These are phyloP conservation scores for Drosophila fungiperda DNA, from an alignment of 2,888 invertebrate genomes.

Conservation along the genomic window DNA sequence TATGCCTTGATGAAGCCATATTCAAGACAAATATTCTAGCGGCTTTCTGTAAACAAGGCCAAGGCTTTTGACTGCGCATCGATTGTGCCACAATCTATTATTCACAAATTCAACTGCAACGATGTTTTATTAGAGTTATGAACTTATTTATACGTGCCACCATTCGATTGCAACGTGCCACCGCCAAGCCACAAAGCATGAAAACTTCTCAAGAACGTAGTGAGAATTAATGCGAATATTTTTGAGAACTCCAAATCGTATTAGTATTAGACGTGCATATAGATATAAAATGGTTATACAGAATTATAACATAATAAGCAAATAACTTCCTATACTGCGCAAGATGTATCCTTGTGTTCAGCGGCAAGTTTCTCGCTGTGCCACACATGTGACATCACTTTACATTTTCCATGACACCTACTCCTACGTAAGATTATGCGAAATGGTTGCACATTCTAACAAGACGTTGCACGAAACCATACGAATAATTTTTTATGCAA, in stretches of 20 bases:
- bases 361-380: slow-evolving; percentile 33
- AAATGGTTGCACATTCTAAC: slow-evolving; percentile 38
- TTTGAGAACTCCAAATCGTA: slow-evolving; percentile 8
- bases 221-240: slow-evolving; percentile 30
- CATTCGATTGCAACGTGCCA: slow-evolving; percentile 32
- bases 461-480: slow-evolving; percentile 17
- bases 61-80: slow-evolving; percentile 27
- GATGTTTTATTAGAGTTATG: slow-evolving; percentile 30
- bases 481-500: slow-evolving; percentile 13
- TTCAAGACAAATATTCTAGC: not conserved
- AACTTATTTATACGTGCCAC: slow-evolving; percentile 60
- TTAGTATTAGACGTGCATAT: slow-evolving; percentile 19
- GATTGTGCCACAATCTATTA: slow-evolving; percentile 28
- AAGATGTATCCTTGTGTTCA: slow-evolving; percentile 5
- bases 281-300: slow-evolving; percentile 24
- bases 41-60: slow-evolving; percentile 27
- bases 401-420: slow-evolving; percentile 13
- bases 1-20: not conserved
- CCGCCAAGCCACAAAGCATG: not conserved
- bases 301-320: slow-evolving; percentile 52
- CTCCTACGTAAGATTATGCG: slow-evolving; percentile 35
- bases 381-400: slow-evolving; percentile 14
- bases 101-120: slow-evolving; percentile 19
- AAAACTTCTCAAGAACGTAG: slow-evolving; percentile 9
- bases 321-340: slow-evolving; percentile 42